Evolutionary conservation across 1,140 invertebrate genomes (phyloP).

Genomic region (Grapholita molesta): DNA sequence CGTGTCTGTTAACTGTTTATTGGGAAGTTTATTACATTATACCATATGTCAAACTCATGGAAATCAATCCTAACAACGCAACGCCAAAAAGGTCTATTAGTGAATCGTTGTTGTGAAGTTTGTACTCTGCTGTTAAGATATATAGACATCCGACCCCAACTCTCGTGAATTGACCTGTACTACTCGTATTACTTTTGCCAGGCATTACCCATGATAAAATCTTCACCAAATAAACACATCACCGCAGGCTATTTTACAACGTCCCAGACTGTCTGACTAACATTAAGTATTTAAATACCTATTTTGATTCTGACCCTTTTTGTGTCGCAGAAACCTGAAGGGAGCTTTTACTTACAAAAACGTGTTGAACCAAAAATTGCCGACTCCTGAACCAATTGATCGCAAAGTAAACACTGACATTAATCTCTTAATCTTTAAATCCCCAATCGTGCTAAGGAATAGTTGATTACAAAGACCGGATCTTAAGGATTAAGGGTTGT

Average conservation of each 20-base stretch:
- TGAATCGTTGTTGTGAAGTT: no score
- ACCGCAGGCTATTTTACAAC: background rate
- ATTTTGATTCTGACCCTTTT: background rate
- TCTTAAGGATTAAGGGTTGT: background rate
- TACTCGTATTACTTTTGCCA: no score
- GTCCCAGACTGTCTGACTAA: background rate
- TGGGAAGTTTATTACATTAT: no score
- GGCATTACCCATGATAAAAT: no score
- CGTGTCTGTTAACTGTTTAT: no score
- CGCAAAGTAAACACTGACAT: background rate
- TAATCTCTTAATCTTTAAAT: background rate
- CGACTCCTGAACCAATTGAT: background rate
- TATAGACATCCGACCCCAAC: no score
- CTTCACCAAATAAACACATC: background rate
- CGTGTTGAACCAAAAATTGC: background rate
- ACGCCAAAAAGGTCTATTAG: no score
- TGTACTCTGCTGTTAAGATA: no score
- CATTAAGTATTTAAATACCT: background rate
- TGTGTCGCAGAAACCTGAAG: background rate
- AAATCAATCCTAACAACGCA: no score
- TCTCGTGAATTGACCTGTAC: no score
- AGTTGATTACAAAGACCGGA: background rate
- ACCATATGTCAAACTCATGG: no score
- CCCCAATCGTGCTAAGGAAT: background rate
- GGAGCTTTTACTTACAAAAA: background rate